phyloP scores from a whole-genome alignment of 2,113 vertebrate genomes.

The Scophthalmus maximus region DNA sequence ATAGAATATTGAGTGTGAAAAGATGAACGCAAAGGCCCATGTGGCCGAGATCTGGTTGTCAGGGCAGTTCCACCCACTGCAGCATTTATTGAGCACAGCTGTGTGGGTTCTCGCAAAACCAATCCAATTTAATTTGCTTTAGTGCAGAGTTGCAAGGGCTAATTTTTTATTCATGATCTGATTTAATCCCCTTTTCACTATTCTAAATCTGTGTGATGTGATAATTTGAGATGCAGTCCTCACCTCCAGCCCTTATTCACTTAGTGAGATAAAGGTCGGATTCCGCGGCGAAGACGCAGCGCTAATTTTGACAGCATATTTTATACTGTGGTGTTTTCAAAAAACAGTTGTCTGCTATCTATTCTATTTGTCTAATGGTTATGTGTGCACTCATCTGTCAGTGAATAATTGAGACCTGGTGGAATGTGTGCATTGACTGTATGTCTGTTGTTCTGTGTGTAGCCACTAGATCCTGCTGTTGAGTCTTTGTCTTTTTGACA shows the following conservation, averaged over 20 bases:
- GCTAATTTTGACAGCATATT: no score
- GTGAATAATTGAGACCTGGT: slow-evolving; percentile 4
- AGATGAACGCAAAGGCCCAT: slow-evolving; percentile 48
- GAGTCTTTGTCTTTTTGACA: slow-evolving; percentile 55
- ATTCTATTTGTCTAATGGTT: neutral
- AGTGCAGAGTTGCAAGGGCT: slow-evolving; percentile 23
- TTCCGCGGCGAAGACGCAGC: neutral
- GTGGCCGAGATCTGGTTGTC: slow-evolving; percentile 31
- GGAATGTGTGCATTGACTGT: slow-evolving; percentile 38
- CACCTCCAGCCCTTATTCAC: neutral
- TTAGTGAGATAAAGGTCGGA: neutral
- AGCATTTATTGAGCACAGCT: slow-evolving; percentile 67
- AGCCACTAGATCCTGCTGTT: slow-evolving; percentile 80
- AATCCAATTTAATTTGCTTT: slow-evolving; percentile 57
- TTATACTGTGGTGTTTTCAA: no score
- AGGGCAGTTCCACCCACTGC: slow-evolving; percentile 54
- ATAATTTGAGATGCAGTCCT: slow-evolving; percentile 19
- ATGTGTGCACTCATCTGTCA: neutral
- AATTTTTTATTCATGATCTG: slow-evolving; percentile 51
- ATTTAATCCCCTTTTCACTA: slow-evolving; percentile 15
- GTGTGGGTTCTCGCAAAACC: slow-evolving; percentile 47
- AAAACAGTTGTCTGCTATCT: no score
- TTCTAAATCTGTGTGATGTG: slow-evolving; percentile 12
- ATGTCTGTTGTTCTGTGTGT: slow-evolving; percentile 37
- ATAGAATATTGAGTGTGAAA: slow-evolving; percentile 57